Conservation (phyloP, 2,113 vertebrate species). For the Seriola dumerili region DNA sequence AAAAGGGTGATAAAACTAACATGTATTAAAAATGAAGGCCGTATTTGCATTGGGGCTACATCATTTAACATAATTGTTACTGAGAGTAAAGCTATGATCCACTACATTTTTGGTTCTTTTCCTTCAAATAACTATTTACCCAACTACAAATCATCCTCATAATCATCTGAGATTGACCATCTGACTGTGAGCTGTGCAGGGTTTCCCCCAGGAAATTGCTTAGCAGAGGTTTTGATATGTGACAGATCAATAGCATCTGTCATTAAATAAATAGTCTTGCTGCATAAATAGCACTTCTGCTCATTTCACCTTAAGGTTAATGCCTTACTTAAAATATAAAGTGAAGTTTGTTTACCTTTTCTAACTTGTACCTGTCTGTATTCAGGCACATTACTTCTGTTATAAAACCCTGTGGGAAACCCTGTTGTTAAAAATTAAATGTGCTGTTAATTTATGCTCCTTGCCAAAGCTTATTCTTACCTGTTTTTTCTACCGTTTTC, state of each 20-base stretch:
- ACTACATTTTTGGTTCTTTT: constrained; percentile 25
- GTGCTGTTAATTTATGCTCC: constrained; percentile 72
- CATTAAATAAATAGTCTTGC: neutral
- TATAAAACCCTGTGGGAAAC: constrained; percentile 61
- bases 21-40: constrained; percentile 9
- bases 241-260: neutral
- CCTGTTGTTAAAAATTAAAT: constrained; percentile 61
- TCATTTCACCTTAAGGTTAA: neutral
- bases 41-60: constrained; percentile 3
- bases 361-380: neutral
- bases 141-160: constrained; percentile 44
- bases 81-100: neutral
- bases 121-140: constrained; percentile 47
- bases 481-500: constrained; percentile 78
- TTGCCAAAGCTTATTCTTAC: constrained; percentile 79
- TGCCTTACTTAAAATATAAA: neutral
- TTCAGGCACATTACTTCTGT: constrained; percentile 6
- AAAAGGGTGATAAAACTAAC: constrained; percentile 64
- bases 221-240: constrained; percentile 2
- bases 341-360: neutral
- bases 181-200: constrained; percentile 34
- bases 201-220: constrained; percentile 52
- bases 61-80: constrained; percentile 17
- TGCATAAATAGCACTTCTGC: neutral
- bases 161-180: constrained; percentile 39